phyloP scores from a whole-genome alignment of 2,888 invertebrate genomes.

The Nasonovia ribisnigri region DNA sequence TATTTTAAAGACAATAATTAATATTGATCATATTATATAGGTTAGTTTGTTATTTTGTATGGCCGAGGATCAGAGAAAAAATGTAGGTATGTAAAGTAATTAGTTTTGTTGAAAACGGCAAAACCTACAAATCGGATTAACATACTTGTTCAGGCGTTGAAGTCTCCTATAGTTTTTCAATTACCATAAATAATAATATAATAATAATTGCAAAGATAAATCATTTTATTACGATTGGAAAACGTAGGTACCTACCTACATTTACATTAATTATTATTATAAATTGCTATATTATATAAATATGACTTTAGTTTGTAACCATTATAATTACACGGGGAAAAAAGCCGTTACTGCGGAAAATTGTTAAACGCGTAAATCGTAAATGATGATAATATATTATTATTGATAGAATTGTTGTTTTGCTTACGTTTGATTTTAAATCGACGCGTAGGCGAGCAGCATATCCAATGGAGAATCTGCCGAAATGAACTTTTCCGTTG shows the following conservation, averaged over 20 bases:
- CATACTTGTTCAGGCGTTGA: constrained; percentile 36
- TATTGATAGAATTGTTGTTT: neutral
- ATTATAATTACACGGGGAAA: neutral
- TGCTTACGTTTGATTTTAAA: constrained; percentile 26
- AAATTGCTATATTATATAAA: neutral
- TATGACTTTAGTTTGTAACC: neutral
- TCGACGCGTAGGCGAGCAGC: neutral
- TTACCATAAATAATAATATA: constrained; percentile 15
- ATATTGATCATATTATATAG: neutral
- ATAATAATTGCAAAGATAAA: neutral
- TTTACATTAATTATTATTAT: neutral
- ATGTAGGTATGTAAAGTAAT: neutral
- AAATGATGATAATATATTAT: neutral
- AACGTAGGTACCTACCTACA: neutral
- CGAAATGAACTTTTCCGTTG: neutral
- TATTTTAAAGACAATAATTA: neutral
- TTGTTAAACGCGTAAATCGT: neutral
- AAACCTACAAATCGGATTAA: neutral
- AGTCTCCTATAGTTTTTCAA: constrained; percentile 31
- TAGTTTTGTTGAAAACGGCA: neutral
- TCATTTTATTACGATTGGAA: neutral
- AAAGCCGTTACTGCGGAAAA: neutral
- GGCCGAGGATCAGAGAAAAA: neutral
- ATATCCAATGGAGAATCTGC: constrained; percentile 31
- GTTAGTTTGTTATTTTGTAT: neutral